Percentiles rank a stretch among this genome's conserved stretches.
Conservation (phyloP, 1,140 invertebrate genomes). For the Drosophila mayri region DNA sequence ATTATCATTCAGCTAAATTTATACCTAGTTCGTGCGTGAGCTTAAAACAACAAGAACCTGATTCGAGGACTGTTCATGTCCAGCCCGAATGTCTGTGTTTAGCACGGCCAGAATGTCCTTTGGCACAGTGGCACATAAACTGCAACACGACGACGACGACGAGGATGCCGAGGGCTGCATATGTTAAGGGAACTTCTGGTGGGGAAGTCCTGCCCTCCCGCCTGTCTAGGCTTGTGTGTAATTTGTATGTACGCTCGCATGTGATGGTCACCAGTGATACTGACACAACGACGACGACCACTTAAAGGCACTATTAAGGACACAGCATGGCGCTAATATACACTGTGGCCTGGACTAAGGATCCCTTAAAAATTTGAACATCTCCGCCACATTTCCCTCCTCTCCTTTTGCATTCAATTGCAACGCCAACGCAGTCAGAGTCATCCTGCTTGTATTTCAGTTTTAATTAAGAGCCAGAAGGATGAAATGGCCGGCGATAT, state of each 20-base stretch:
- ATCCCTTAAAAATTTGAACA: constrained; percentile 28
- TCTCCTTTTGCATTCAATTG: constrained; percentile 16
- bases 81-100: constrained; percentile 51
- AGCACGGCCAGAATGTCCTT: constrained; percentile 53
- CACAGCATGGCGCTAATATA: constrained; percentile 65
- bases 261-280: constrained; percentile 40
- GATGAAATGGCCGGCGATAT: constrained; percentile 6
- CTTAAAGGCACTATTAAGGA: constrained; percentile 51
- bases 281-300: constrained; percentile 27
- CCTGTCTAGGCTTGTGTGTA: constrained; percentile 41
- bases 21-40: constrained; percentile 36
- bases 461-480: constrained; percentile 60
- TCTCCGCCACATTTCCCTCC: not conserved
- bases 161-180: constrained; percentile 29
- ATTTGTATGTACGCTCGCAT: constrained; percentile 58
- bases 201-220: constrained; percentile 8
- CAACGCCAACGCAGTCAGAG: constrained; percentile 31
- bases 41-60: constrained; percentile 16
- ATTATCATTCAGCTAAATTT: constrained; percentile 17
- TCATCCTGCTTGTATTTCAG: constrained; percentile 49
- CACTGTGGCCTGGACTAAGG: constrained; percentile 25
- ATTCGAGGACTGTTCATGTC: constrained; percentile 6
- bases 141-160: constrained; percentile 29
- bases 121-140: constrained; percentile 66
- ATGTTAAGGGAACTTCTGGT: constrained; percentile 21